Conservation (phyloP, 2,113 vertebrate genomes). For the Tretioscincus oriximinensis region DNA sequence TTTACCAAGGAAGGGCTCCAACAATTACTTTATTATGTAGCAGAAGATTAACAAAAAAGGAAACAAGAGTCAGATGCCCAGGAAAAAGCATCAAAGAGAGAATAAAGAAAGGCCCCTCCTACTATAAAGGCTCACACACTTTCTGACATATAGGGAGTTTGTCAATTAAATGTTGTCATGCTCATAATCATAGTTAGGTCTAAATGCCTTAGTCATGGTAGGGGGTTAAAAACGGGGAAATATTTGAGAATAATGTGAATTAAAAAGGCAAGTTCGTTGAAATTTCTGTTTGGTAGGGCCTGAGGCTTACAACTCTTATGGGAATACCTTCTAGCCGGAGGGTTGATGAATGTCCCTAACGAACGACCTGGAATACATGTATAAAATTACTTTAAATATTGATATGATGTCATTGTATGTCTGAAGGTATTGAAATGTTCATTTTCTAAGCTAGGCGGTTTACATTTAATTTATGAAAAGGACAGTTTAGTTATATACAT, state of each 20-base stretch:
- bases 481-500: conserved; percentile 81
- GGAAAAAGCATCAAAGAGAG: conserved; percentile 28
- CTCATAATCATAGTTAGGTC: conserved; percentile 53
- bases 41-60: conserved; percentile 3
- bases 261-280: conserved; percentile 82
- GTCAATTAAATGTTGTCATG: conserved; percentile 56
- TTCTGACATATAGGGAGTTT: conserved; percentile 52
- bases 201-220: conserved; percentile 71
- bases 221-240: conserved; percentile 65
- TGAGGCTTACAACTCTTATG: conserved; percentile 80
- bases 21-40: conserved; percentile 53
- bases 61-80: not conserved
- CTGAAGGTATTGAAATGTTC: conserved; percentile 94
- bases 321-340: conserved; percentile 82
- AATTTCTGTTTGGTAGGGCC: conserved; percentile 85
- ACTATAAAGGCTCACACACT: conserved; percentile 36
- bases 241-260: conserved; percentile 79
- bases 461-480: conserved; percentile 78
- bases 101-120: conserved; percentile 20
- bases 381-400: conserved; percentile 99
- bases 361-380: conserved; percentile 98
- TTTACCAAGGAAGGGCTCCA: conserved; percentile 44
- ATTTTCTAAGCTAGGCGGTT: conserved; percentile 88
- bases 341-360: conserved; percentile 97
- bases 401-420: conserved; percentile 90